These are phyloP conservation scores for Leptoteleia sp. DNA, from an alignment of 1,140 invertebrate species.

Conservation along the genomic window DNA sequence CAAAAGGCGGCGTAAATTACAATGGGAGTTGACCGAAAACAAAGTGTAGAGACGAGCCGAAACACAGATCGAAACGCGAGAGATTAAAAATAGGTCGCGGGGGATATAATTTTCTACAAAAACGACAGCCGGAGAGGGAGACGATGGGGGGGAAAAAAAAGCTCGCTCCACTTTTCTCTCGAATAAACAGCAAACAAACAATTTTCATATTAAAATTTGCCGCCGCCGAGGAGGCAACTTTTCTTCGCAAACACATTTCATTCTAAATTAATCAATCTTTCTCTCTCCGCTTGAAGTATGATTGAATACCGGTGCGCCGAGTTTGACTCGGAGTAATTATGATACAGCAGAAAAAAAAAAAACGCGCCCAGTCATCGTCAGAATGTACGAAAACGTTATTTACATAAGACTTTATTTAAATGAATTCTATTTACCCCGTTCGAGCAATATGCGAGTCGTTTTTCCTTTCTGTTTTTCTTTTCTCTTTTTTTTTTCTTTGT, in stretches of 20 bases:
- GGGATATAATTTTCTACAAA: no score
- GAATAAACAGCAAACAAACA: constrained; percentile 1
- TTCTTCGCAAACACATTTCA: constrained; percentile 9
- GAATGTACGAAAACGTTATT: constrained; percentile 20
- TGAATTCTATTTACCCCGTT: constrained; percentile 1
- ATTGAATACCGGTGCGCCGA: constrained; percentile 18
- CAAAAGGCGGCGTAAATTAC: constrained; percentile 9
- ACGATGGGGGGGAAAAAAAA: constrained; percentile 3
- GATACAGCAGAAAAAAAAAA: constrained; percentile 31
- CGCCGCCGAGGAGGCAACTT: not conserved
- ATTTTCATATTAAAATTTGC: constrained; percentile 4
- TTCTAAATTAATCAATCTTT: constrained; percentile 32
- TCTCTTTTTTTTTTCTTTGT: no score
- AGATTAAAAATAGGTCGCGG: no score
- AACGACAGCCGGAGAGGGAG: not conserved
- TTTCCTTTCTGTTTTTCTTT: no score
- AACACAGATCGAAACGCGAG: constrained; percentile 11
- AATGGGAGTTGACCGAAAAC: constrained; percentile 15
- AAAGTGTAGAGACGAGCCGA: not conserved
- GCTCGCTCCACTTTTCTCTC: not conserved
- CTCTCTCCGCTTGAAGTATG: constrained; percentile 19
- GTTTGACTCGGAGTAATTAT: constrained; percentile 31
- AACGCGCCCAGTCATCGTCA: constrained; percentile 14
- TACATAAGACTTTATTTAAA: constrained; percentile 29
- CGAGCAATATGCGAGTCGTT: not conserved